A percentile compares a stretch with the other conserved stretches of the same genome.
Evolutionary conservation across 2,113 vertebrate genomes (phyloP).

Genomic region (Melospiza melodia): DNA sequence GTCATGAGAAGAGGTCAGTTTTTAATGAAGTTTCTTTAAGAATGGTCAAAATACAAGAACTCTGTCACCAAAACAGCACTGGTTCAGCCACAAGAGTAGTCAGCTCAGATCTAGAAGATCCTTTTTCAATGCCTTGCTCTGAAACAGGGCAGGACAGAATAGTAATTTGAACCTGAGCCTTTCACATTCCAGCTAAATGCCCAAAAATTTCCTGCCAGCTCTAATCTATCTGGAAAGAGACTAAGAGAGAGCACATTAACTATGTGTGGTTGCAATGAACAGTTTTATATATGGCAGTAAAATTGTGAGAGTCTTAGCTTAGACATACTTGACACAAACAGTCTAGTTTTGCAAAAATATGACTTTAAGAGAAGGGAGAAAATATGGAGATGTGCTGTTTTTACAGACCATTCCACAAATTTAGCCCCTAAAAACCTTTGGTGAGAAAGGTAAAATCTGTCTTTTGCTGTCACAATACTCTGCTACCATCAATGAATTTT

Average conservation of each 20-base stretch:
- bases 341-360: constrained; percentile 13
- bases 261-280: not conserved
- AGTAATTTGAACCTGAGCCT: constrained; percentile 37
- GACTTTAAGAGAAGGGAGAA: not conserved
- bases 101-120: not conserved
- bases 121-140: not conserved
- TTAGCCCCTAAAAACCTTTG: constrained; percentile 41
- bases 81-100: not conserved
- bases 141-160: not conserved
- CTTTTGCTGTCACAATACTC: constrained; percentile 77
- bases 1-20: not conserved
- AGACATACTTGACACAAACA: constrained; percentile 1
- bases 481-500: constrained; percentile 80
- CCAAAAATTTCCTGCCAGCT: constrained; percentile 30
- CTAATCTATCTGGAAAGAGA: not conserved
- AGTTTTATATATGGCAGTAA: constrained; percentile 32
- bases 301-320: constrained; percentile 25
- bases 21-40: not conserved
- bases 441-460: constrained; percentile 75
- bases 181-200: constrained; percentile 36
- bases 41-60: not conserved
- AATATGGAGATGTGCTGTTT: not conserved
- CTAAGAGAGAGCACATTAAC: not conserved
- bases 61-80: not conserved
- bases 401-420: constrained; percentile 21